Base-by-base conservation (phyloP, 2,113 vertebrate genomes). In the Macquaria australasica region DNA sequence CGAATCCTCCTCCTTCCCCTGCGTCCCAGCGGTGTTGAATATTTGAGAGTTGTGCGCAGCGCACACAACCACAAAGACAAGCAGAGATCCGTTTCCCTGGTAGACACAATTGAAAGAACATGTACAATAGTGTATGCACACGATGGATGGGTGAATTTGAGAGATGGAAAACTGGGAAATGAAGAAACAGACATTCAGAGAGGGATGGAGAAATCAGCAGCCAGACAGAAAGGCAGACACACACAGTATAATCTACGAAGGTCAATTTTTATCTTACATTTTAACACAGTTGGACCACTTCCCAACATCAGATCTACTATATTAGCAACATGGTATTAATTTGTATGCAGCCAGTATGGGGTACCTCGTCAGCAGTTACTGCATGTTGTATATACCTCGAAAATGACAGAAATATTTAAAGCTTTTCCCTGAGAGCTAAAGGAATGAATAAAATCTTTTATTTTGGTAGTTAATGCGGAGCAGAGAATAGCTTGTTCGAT, bases 11-110 rank as follows among this genome's bases (percentile, higher is more conserved):
- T 59, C 18, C 56, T 68, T 25, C 31, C 72, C 45, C 55, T 43
- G 62, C 21, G 73, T 79, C 87, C 83, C 87, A 5, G 66, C 15
- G 53, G 86, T 93, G 84, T 82, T 91, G 87, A 94, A 92, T 90
- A 90, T 91, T 79, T 86, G 80, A 92, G 67, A 53, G 60, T 58
- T 70, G 28, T 21, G 56, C 43, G 23, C 5, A 7, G 34, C 11
- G 16, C 14, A 75, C 74, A 59, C 48, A 25, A 12, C 16, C 66
- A 55, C 59, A 77, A 70, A 86, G 58, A 71, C 6, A 16, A 62
- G 50, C 28, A 37, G 41, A 37, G 59, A 71, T 60, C 50, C 50
- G 20, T 60, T 34, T 76, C 68, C 72, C 67, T 56, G 37, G 6
- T 55, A 78, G 63, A 88, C 71, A 50, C 39, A 69, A 59, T 87